Evolutionary conservation across 2,888 invertebrate genomes (phyloP).

Genomic region (Ectobius pallidus): DNA sequence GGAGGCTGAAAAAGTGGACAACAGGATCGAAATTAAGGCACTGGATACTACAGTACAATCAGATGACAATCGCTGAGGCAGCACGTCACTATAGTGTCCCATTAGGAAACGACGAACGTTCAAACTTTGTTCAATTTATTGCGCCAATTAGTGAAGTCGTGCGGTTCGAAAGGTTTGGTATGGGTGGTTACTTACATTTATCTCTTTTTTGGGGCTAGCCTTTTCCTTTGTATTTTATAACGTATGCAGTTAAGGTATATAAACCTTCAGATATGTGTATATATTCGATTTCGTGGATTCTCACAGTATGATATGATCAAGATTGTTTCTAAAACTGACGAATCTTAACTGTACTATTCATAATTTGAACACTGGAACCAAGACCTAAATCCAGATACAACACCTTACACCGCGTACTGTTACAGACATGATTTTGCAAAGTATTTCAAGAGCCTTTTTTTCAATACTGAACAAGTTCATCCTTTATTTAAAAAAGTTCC

Average conservation of each 20-base stretch:
- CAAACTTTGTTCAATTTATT: constrained; percentile 56
- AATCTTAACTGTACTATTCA: too few species aligned
- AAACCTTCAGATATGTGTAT: not conserved
- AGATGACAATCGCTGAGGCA: constrained; percentile 39
- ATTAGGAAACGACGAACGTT: constrained; percentile 39
- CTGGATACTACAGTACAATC: constrained; percentile 1
- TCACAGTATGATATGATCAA: too few species aligned
- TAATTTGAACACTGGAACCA: too few species aligned
- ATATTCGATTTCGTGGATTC: not conserved
- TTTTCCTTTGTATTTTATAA: constrained; percentile 22
- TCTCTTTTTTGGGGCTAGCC: not conserved
- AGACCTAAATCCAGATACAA: too few species aligned
- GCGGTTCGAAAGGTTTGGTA: constrained; percentile 44
- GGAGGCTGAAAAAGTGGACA: constrained; percentile 6
- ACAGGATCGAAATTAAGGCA: constrained; percentile 1
- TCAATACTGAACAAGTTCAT: too few species aligned
- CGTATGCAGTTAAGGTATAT: constrained; percentile 5
- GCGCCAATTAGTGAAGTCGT: constrained; percentile 57
- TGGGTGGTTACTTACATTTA: not conserved
- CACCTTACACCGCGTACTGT: too few species aligned
- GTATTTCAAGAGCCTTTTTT: too few species aligned
- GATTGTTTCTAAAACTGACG: too few species aligned
- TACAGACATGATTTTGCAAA: too few species aligned
- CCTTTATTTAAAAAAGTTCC: too few species aligned
- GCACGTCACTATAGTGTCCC: constrained; percentile 40